Conservation (phyloP, 2,113 vertebrate genomes). For the Bettongia penicillata region DNA sequence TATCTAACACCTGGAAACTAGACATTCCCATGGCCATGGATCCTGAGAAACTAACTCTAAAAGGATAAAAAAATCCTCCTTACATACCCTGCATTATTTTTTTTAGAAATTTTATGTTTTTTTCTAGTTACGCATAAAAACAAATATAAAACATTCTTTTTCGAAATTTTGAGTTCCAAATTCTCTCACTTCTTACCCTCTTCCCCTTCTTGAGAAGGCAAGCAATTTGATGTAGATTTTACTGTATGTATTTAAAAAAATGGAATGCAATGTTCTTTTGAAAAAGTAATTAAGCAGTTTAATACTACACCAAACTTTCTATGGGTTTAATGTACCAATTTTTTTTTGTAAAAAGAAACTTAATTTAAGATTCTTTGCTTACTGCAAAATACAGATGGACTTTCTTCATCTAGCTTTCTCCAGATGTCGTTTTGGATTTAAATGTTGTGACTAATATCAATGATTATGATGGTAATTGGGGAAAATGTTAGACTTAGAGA, state of each 20-base stretch:
- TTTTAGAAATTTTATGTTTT: neutral
- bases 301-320: constrained; percentile 30
- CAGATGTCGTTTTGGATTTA: constrained; percentile 51
- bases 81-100: neutral
- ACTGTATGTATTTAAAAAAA: neutral
- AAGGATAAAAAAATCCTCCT: no score
- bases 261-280: constrained; percentile 8
- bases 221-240: neutral
- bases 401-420: constrained; percentile 42
- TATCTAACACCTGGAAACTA: no score
- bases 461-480: constrained; percentile 28
- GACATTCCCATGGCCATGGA: no score
- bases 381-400: constrained; percentile 21
- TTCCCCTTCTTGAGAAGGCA: neutral
- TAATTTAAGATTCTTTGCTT: neutral
- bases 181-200: neutral
- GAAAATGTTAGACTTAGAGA: constrained; percentile 41
- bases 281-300: constrained; percentile 25
- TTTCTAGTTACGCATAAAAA: neutral
- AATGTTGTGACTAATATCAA: constrained; percentile 38
- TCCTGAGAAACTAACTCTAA: no score
- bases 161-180: neutral
- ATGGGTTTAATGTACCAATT: neutral
- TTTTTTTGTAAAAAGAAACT: neutral
- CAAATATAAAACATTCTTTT: neutral